A percentile compares a stretch with the other conserved stretches of the same genome.
phyloP scores from a whole-genome alignment of 2,113 vertebrate species.

The Speoplatyrhinus poulsoni region DNA sequence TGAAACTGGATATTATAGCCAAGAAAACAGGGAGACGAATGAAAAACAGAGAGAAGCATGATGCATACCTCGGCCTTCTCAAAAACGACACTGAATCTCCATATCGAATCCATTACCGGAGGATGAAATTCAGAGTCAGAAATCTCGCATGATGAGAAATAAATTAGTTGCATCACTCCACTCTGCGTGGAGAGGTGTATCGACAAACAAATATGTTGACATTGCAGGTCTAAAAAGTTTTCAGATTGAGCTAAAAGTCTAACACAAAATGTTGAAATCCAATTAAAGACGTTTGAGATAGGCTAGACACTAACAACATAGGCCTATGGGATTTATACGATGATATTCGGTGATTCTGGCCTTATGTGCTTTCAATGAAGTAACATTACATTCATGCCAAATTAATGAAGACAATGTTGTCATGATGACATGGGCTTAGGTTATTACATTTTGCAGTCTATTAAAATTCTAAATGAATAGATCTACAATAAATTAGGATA shows the following conservation, averaged over 20 bases:
- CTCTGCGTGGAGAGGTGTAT: constrained; percentile 24
- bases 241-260: constrained; percentile 10
- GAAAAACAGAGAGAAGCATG: constrained; percentile 61
- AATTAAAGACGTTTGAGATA: neutral
- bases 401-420: no score
- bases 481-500: no score
- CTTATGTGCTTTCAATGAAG: neutral
- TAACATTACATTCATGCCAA: no score
- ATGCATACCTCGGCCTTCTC: constrained; percentile 59
- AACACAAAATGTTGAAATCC: constrained; percentile 1
- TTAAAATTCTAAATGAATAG: no score
- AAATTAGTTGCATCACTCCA: constrained; percentile 67
- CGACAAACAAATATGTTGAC: constrained; percentile 36
- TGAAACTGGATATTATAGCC: constrained; percentile 65
- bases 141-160: constrained; percentile 70
- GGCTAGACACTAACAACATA: no score
- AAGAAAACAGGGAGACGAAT: constrained; percentile 54
- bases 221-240: neutral
- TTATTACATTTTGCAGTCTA: no score
- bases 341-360: neutral
- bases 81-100: constrained; percentile 70
- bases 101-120: constrained; percentile 76
- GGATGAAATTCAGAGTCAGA: constrained; percentile 67
- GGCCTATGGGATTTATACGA: neutral
- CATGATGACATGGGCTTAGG: no score